A percentile compares a stretch with the other conserved stretches of the same genome.
Conservation (phyloP, 2,888 invertebrate genomes). For the Gymnosoma rotundatum region DNA sequence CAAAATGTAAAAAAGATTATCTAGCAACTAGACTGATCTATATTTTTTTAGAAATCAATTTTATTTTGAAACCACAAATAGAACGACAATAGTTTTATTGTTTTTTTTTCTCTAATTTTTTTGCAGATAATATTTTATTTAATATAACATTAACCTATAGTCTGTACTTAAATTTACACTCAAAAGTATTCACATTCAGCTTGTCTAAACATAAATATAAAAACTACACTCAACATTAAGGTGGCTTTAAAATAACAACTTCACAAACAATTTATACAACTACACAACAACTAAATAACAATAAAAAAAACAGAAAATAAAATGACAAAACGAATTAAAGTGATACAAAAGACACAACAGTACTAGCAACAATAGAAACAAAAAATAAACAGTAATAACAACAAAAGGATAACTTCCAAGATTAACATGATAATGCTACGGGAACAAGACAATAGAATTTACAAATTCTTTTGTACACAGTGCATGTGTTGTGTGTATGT, state of each 20-base stretch:
- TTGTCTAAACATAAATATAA: not conserved
- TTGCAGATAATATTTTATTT: too few species aligned
- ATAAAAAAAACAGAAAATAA: not conserved
- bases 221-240: not conserved
- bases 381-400: conserved; percentile 11
- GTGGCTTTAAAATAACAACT: conserved; percentile 25
- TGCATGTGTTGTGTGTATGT: not conserved
- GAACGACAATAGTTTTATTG: too few species aligned
- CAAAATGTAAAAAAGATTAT: too few species aligned
- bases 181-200: not conserved
- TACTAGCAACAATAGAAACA: conserved; percentile 4
- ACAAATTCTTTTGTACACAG: conserved; percentile 36
- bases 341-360: conserved; percentile 32
- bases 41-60: too few species aligned
- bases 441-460: conserved; percentile 24
- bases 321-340: conserved; percentile 52
- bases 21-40: too few species aligned
- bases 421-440: conserved; percentile 51
- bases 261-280: not conserved
- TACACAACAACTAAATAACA: not conserved
- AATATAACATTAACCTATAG: not conserved
- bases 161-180: not conserved
- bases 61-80: too few species aligned
- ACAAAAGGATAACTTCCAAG: conserved; percentile 48
- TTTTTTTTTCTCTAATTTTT: too few species aligned